These are phyloP conservation scores for Callyntrura sp. DNA, from an alignment of 2,888 invertebrate species.

Conservation along the genomic window DNA sequence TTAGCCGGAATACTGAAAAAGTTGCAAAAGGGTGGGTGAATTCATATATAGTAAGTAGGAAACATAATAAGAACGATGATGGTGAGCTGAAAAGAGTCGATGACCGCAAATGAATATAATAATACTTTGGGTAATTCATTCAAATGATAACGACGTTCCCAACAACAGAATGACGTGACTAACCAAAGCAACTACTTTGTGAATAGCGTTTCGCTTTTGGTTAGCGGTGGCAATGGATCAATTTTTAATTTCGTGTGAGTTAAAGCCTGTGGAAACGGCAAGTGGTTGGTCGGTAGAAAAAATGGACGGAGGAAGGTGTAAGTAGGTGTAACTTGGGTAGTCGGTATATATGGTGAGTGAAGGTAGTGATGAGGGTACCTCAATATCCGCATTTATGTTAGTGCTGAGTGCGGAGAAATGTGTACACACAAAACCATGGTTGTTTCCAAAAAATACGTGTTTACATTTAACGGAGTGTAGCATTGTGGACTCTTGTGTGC, in stretches of 20 bases:
- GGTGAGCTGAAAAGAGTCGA: conserved; percentile 1
- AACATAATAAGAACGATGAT: not conserved
- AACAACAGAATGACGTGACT: conserved; percentile 39
- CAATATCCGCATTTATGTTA: not conserved
- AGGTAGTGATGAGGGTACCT: too few relatives aligned
- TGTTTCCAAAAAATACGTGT: too few relatives aligned
- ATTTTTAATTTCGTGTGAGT: conserved; percentile 5
- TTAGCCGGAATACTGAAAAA: too few relatives aligned
- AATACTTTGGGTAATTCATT: conserved; percentile 36
- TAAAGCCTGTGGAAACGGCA: not conserved
- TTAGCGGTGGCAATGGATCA: not conserved
- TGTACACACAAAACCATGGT: too few relatives aligned
- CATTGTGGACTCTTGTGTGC: too few relatives aligned
- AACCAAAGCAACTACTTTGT: not conserved
- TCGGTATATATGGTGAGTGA: too few relatives aligned
- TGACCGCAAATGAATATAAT: not conserved
- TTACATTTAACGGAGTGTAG: too few relatives aligned
- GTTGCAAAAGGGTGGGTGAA: too few relatives aligned
- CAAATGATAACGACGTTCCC: not conserved
- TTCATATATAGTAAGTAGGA: too few relatives aligned
- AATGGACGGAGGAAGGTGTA: not conserved
- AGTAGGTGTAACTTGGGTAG: not conserved
- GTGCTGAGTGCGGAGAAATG: not conserved
- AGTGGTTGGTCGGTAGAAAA: not conserved
- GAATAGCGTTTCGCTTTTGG: not conserved